Base-by-base conservation (phyloP, 2,797 vertebrate genomes). In the Eospalax fontanierii region DNA sequence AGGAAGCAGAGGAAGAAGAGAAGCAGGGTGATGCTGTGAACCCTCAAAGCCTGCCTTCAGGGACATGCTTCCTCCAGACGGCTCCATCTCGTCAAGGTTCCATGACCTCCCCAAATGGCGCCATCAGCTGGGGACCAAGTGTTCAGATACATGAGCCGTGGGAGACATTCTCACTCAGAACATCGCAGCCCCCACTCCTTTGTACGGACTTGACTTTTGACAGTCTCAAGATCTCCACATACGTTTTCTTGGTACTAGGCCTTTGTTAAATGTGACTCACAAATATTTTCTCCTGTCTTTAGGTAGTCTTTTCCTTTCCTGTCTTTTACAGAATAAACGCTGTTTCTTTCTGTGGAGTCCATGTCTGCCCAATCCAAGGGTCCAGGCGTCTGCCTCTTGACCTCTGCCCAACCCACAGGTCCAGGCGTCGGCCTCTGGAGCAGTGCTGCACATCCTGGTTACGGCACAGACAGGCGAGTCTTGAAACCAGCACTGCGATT, bases 381-480 rank as follows among this genome's bases (percentile, higher is more conserved):
- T 28, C 43, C 14, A 9, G 8, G 50, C 50, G 50, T 54, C 14
- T 54, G 50, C 50, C 50, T 54, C 50, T 68, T 0, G 33, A 35
- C 46, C 46, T 50, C n/a, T n/a, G n/a, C n/a, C n/a, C n/a, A n/a
- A n/a, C n/a, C n/a, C n/a, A n/a, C n/a, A n/a, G n/a, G n/a, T n/a
- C n/a, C 11, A 6, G 46, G 46, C 46, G 46, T 46, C 46, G 5
- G 46, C 46, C 46, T 46, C 46, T 66, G 1, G 33, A 35, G 28
- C 30, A 46, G 0, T 1, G 5, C 12, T 30, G 35, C 30, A 12
- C 12, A 1, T 4, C 15, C 24, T 26, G 35, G 18, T 40, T 46
- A 78, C 10, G 3, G 14, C 16, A 40, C n/a, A n/a, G n/a, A 30
- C 16, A 1, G 38, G 70, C 16, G 16, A 40, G 30, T 54, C 75